Percentiles rank a stretch among this genome's conserved stretches.
Conservation (phyloP, 2,113 vertebrate genomes). For the Nesospiza acunhae region DNA sequence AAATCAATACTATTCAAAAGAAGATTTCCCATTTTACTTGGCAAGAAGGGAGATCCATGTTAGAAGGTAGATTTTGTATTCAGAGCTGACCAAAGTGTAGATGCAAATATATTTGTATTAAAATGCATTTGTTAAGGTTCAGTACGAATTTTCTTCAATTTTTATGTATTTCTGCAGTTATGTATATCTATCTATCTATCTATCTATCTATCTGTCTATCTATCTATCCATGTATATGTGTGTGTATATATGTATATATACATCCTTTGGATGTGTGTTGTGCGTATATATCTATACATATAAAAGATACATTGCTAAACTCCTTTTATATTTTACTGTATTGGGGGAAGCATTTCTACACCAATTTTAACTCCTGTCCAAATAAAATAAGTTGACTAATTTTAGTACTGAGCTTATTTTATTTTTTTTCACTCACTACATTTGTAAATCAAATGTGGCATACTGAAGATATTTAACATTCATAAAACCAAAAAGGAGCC, state of each 20-base stretch:
- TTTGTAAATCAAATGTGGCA: neutral
- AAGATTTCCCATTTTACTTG: constrained; percentile 25
- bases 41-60: neutral
- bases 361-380: neutral
- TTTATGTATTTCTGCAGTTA: neutral
- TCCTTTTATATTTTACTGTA: neutral
- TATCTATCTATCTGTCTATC: too few species aligned
- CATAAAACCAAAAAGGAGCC: neutral
- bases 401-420: neutral
- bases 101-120: neutral
- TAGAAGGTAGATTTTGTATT: neutral
- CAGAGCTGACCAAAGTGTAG: neutral
- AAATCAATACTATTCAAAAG: constrained; percentile 12
- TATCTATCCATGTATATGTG: too few species aligned
- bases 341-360: neutral
- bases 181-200: too few species aligned
- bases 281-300: neutral
- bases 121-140: neutral
- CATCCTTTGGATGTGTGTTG: neutral
- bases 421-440: neutral
- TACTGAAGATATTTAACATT: neutral
- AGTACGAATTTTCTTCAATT: neutral
- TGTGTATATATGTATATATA: too few species aligned
- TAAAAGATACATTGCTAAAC: neutral
- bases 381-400: neutral